Conservation (phyloP, 2,888 invertebrate species). For the Dyspetes luteomarginatus region DNA sequence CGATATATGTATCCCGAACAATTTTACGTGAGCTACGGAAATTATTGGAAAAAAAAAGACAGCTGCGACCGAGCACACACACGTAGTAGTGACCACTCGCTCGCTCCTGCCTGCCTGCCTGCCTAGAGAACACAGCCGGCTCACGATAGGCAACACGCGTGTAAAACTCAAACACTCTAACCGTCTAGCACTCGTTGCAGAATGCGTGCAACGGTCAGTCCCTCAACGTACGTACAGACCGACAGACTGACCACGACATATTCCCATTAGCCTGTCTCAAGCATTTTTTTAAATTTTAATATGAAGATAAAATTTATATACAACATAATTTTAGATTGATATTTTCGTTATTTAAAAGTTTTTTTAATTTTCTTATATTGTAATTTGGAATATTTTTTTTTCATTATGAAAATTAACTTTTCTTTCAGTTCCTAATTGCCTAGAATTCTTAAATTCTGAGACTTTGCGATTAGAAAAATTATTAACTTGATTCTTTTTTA, state of each 20-base stretch:
- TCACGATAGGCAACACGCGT: conserved; percentile 20
- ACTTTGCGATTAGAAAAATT: too few species aligned
- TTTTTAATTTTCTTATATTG: too few species aligned
- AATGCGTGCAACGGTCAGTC: conserved; percentile 65
- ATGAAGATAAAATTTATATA: too few species aligned
- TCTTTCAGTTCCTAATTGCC: too few species aligned
- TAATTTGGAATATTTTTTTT: too few species aligned
- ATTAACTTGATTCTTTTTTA: too few species aligned
- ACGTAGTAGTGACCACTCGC: conserved; percentile 77
- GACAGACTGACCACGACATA: conserved; percentile 71
- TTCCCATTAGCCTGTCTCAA: conserved; percentile 71
- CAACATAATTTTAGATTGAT: too few species aligned
- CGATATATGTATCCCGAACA: conserved; percentile 11
- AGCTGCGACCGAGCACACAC: conserved; percentile 74
- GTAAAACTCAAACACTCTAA: conserved; percentile 15
- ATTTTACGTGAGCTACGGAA: conserved; percentile 34
- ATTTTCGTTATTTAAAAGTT: too few species aligned
- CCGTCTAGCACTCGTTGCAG: conserved; percentile 56
- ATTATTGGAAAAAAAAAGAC: conserved; percentile 69
- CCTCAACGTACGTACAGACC: conserved; percentile 43
- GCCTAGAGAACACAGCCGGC: conserved; percentile 67
- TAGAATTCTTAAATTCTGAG: too few species aligned
- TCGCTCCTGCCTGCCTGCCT: conserved; percentile 41
- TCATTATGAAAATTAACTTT: too few species aligned
- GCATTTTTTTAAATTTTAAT: too few species aligned